Conservation (phyloP, 2,797 vertebrate genomes). For the Spinus pinus region DNA sequence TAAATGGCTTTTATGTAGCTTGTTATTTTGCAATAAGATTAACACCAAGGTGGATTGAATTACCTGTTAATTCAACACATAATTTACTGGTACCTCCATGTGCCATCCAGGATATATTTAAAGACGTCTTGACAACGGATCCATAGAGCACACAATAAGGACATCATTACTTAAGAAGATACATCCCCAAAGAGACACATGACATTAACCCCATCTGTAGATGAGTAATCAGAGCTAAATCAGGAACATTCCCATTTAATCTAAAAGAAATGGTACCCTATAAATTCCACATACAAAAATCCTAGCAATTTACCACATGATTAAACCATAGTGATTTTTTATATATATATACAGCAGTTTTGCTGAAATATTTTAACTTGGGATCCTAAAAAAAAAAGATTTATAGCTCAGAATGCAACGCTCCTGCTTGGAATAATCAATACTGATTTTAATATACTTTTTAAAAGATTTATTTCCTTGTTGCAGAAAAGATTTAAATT, state of each 20-base stretch:
- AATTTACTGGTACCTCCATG: slow-evolving; percentile 39
- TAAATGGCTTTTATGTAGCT: slow-evolving; percentile 50
- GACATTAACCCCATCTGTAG: slow-evolving; percentile 65
- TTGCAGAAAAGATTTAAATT: slow-evolving; percentile 61
- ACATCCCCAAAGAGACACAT: slow-evolving; percentile 41
- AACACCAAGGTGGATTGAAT: slow-evolving; percentile 53
- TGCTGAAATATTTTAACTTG: slow-evolving; percentile 45
- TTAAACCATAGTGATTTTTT: slow-evolving; percentile 39
- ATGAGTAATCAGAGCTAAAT: slow-evolving; percentile 66
- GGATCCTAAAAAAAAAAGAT: slow-evolving; percentile 41
- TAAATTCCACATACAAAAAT: slow-evolving; percentile 59
- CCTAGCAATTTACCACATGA: slow-evolving; percentile 59
- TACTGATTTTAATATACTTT: slow-evolving; percentile 64
- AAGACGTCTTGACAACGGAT: slow-evolving; percentile 10
- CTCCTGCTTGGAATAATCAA: slow-evolving; percentile 64
- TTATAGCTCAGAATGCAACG: neutral
- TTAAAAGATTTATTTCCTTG: slow-evolving; percentile 63
- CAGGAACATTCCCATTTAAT: slow-evolving; percentile 36
- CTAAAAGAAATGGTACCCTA: slow-evolving; percentile 51
- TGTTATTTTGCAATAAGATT: slow-evolving; percentile 59
- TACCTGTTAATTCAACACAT: slow-evolving; percentile 56
- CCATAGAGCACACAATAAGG: slow-evolving; percentile 32
- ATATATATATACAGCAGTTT: neutral
- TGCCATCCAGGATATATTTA: slow-evolving; percentile 43
- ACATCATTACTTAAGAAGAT: slow-evolving; percentile 47